Percentiles rank a stretch among this genome's conserved stretches.
These are phyloP conservation scores for Xiphorhynchus erythropygius DNA, from an alignment of 2,797 vertebrate genomes.

Conservation along the genomic window DNA sequence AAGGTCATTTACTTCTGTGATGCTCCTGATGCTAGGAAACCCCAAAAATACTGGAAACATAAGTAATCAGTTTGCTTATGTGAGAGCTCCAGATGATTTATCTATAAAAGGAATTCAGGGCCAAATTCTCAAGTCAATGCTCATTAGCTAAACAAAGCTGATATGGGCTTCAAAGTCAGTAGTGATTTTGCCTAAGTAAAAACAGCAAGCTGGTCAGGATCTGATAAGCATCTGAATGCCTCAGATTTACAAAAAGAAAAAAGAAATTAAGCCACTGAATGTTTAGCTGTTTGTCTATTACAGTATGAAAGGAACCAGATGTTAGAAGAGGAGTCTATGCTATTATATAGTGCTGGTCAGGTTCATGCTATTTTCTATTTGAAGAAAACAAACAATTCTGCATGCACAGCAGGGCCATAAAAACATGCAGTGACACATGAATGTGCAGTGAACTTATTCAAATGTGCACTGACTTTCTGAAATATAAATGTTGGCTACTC, in stretches of 20 bases:
- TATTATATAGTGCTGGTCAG: background rate
- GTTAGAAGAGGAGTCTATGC: background rate
- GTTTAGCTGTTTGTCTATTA: slow-evolving; percentile 44
- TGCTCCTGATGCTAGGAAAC: background rate
- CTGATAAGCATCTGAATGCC: slow-evolving; percentile 39
- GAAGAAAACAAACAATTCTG: slow-evolving; percentile 55
- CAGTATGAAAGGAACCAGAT: slow-evolving; percentile 42
- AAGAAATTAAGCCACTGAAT: slow-evolving; percentile 55
- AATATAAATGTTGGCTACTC: slow-evolving; percentile 15
- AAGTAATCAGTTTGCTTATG: slow-evolving; percentile 13
- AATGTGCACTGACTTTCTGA: background rate
- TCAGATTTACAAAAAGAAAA: slow-evolving; percentile 39
- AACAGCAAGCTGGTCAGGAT: slow-evolving; percentile 43
- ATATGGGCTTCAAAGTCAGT: slow-evolving; percentile 48
- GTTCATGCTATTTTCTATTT: slow-evolving; percentile 11
- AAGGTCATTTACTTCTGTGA: background rate
- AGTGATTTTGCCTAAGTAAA: slow-evolving; percentile 56
- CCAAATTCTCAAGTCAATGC: slow-evolving; percentile 57
- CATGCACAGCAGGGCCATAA: slow-evolving; percentile 48
- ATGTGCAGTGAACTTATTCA: slow-evolving; percentile 51
- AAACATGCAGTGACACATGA: slow-evolving; percentile 63
- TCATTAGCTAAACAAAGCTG: slow-evolving; percentile 57
- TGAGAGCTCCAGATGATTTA: slow-evolving; percentile 56
- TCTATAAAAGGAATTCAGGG: slow-evolving; percentile 42
- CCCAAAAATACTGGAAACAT: slow-evolving; percentile 4